Evolutionary conservation across 2,797 vertebrate species (phyloP), one percentile per base, ranked within the genome.

Genomic region (Tadarida brasiliensis): DNA sequence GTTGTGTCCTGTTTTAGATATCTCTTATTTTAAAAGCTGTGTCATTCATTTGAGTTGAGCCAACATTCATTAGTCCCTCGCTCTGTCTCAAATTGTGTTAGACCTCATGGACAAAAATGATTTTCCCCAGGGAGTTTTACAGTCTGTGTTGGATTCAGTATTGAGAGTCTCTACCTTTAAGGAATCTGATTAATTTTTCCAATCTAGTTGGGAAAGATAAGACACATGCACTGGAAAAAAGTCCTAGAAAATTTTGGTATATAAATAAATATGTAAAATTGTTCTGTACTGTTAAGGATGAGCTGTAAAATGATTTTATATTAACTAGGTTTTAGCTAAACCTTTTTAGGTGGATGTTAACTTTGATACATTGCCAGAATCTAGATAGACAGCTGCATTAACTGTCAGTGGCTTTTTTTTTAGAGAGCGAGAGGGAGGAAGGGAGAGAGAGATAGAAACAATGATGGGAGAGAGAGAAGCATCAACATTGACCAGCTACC

Each of bases 321-420:
- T 85, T 87, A 71, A 83, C 28, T 81, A 81, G 47, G 39, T 76
- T 92, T 97, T 92, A 90, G 78, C 19, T 90, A 56, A 83, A 81
- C 47, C 28, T 88, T 90, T 47, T 77, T 78, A 71, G 14, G 47
- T 96, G 86, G 88, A 26, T 82, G 7, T 86, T 90, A 56, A 44
- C n/a, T 22, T 39, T 96, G 87, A 90, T 61, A 81, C 4, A 16
- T 89, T 91, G 65, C 24, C 11, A 22, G 67, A 56, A 54, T 94
- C 76, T 80, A 51, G 67, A 65, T 63, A 74, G 63, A 77, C 30
- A 30, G n/a, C 22, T 93, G 3, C 9, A 11, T 78, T 85, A 89
- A 78, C 39, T 78, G 6, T 87, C 47, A 74, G 35, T 82, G 74
- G 7, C 35, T 89, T 91, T 76, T 44, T 44, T 44, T 44, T 44